phyloP scores from a whole-genome alignment of 2,797 vertebrate species.

The Urophycis tenuis region DNA sequence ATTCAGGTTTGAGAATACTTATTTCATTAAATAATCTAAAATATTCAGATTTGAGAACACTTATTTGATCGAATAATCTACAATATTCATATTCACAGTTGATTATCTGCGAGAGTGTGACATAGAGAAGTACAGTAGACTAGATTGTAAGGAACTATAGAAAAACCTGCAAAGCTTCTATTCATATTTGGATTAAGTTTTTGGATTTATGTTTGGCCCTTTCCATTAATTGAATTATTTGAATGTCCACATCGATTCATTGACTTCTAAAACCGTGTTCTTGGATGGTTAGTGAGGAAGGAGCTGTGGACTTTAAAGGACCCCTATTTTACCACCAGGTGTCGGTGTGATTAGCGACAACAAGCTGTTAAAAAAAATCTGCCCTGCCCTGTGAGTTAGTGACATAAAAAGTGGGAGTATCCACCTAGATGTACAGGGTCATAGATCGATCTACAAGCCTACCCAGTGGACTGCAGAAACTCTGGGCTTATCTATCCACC shows the following conservation, averaged over 20 bases:
- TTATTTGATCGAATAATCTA: background rate
- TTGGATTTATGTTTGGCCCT: too few relatives aligned
- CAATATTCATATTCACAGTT: background rate
- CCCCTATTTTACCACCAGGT: too few relatives aligned
- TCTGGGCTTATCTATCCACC: too few relatives aligned
- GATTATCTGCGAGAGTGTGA: background rate
- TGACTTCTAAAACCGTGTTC: background rate
- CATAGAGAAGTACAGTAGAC: background rate
- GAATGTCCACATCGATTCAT: background rate
- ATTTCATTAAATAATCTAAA: background rate
- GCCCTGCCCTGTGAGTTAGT: too few relatives aligned
- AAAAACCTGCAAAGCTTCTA: background rate
- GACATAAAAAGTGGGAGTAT: too few relatives aligned
- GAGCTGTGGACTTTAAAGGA: background rate
- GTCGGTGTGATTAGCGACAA: too few relatives aligned
- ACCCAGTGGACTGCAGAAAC: too few relatives aligned
- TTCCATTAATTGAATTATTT: background rate
- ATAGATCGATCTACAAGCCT: too few relatives aligned
- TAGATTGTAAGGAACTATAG: background rate
- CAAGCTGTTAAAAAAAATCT: too few relatives aligned
- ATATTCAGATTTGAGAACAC: background rate
- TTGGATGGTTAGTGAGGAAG: background rate
- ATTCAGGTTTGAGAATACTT: too few relatives aligned
- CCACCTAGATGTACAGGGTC: too few relatives aligned
- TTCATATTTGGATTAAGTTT: background rate